Percentiles rank a stretch among this genome's conserved stretches.
phyloP scores from a whole-genome alignment of 2,888 invertebrate species.

The Polydesmus complanatus region DNA sequence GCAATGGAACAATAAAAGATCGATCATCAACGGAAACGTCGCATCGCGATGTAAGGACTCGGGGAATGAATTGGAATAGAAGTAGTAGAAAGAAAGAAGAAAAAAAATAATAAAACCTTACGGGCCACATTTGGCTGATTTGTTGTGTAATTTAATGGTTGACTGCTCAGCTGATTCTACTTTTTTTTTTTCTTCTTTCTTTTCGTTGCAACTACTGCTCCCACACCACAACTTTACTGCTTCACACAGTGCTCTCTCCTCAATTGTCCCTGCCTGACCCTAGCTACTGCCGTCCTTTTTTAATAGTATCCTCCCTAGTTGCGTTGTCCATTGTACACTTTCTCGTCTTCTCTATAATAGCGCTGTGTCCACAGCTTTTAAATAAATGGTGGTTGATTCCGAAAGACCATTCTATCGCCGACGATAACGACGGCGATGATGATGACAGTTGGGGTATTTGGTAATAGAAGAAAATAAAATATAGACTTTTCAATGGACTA shows the following conservation, averaged over 20 bases:
- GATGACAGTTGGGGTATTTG: neutral
- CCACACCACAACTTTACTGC: neutral
- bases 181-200: too few species aligned
- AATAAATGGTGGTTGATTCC: neutral
- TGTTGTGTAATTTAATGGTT: slow-evolving; percentile 15
- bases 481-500: too few species aligned
- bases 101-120: neutral
- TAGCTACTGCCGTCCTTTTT: neutral
- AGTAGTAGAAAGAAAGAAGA: too few species aligned
- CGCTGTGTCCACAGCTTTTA: neutral
- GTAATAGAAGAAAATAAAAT: too few species aligned
- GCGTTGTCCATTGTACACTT: neutral
- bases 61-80: neutral
- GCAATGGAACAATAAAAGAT: too few species aligned
- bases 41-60: too few species aligned
- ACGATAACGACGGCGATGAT: neutral
- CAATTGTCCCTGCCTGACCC: neutral
- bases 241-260: too few species aligned
- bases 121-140: slow-evolving; percentile 12
- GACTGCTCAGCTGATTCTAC: slow-evolving; percentile 1
- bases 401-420: too few species aligned
- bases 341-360: neutral
- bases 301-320: neutral
- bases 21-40: too few species aligned
- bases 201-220: too few species aligned